These are phyloP conservation scores for Pyrgus malvae DNA, from an alignment of 2,888 invertebrate genomes.

Conservation along the genomic window DNA sequence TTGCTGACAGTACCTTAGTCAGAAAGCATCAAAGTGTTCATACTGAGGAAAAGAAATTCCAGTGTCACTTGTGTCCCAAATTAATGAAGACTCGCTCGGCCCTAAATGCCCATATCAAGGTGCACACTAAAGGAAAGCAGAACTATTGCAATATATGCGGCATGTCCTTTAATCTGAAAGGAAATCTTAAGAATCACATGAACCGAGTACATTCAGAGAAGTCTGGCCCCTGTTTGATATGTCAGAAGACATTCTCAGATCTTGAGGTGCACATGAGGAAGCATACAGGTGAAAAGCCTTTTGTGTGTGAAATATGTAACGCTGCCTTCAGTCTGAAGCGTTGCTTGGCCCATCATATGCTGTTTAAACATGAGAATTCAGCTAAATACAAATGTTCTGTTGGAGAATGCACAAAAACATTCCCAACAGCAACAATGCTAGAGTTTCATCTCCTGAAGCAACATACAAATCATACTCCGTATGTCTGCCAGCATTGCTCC, in stretches of 20 bases:
- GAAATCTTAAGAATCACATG: constrained; percentile 79
- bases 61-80: constrained; percentile 78
- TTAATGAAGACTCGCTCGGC: constrained; percentile 75
- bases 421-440: constrained; percentile 67
- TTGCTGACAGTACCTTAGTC: constrained; percentile 58
- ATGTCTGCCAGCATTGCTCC: constrained; percentile 66
- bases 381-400: constrained; percentile 68
- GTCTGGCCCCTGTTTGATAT: constrained; percentile 77
- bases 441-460: constrained; percentile 72
- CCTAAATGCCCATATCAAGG: constrained; percentile 70
- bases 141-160: constrained; percentile 71
- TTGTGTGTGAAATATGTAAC: constrained; percentile 60
- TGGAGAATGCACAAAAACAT: constrained; percentile 63
- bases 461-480: constrained; percentile 71
- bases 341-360: constrained; percentile 64
- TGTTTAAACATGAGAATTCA: constrained; percentile 67
- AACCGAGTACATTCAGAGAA: constrained; percentile 79
- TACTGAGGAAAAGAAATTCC: constrained; percentile 75
- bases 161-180: constrained; percentile 76
- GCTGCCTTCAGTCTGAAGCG: constrained; percentile 58
- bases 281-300: constrained; percentile 80
- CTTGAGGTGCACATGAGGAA: constrained; percentile 80
- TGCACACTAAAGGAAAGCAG: constrained; percentile 66
- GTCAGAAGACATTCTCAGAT: constrained; percentile 78
- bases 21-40: constrained; percentile 65